Evolutionary conservation across 2,888 invertebrate species (phyloP), one percentile per base, ranked within the genome.

Genomic region (Anthophora plumipes): DNA sequence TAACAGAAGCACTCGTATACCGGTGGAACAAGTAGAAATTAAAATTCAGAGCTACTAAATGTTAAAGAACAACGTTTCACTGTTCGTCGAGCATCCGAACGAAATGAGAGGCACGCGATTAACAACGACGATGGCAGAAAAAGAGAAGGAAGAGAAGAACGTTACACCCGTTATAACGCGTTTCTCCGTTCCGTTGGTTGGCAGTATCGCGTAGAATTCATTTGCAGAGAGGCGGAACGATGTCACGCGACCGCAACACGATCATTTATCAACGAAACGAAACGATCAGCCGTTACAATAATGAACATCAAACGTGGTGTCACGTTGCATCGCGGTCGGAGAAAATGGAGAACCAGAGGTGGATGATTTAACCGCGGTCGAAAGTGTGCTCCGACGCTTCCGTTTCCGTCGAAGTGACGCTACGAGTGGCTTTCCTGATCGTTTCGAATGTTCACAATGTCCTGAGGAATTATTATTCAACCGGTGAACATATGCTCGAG

Each of bases 311-410:
- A 69, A 70, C 73, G 61, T n/a, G 61, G 52, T 50, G 50, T 25
- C 66, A 48, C 46, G 60, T 60, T 31, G 57, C 55, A 6, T 48
- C n/a, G 17, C 41, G 20, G n/a, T 60, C 39, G 41, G 55, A 63
- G 20, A 41, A 14, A 14, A 59, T n/a, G 2, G 46, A 57, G 17
- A 11, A 20, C 1, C 41, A 43, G 54, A 59, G 55, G 48, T 59
- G 69, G 64, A 69, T 85, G 72, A 85, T 85, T 85, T 75, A 78
- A 54, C 75, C 75, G 75, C 80, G 84, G 74, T 84, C 72, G 76
- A 84, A 81, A 77, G 72, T 80, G 74, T 77, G 70, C 59, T 22
- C 48, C 43, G 41, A 64, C 78, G 73, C 50, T 78, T 84, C 80
- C 77, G 80, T 54, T 80, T 78, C 69, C 64, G 66, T 60, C 31